Evolutionary conservation across 2,888 invertebrate species (phyloP), one percentile per base, ranked within the genome.

Genomic region (Melanchra persicariae): DNA sequence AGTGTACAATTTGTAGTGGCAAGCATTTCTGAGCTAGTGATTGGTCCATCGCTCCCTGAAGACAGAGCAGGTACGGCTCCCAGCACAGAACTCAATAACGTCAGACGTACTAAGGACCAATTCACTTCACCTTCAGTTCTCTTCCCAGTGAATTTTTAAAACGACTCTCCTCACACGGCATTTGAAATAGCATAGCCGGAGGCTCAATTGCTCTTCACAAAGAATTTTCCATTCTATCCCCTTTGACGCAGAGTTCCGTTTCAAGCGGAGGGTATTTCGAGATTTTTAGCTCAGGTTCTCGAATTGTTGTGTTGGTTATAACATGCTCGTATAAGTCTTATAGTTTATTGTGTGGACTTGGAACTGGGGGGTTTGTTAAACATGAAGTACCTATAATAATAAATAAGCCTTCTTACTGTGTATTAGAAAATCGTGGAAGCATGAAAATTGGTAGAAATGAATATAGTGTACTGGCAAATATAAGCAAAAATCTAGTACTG

Each of bases 101-200:
- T 61, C 63, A 2, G 74, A 82, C 74, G 58, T 64, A 69, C 79
- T 80, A 67, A 79, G 79, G 69, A 80, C 79, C 79, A 78, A 82
- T 80, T 70, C 79, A 69, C 79, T 74, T 78, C 79, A 78, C 68
- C 73, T 68, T 60, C 70, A 73, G 60, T 74, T 74, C 70, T 55
- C 61, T 63, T 71, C 34, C 45, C 64, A 71, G 64, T 83, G 83
- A 84, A 85, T 84, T 83, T 80, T 84, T 83, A 85, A 84, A 73
- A 66, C 71, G 68, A 58, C 74, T 69, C 58, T 52, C 51, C 72
- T 80, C 69, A 80, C 70, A 78, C 62, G 57, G 80, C 83, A 73
- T 80, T 80, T 70, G 70, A 70, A 74, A 81, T 73, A 71, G 79
- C 78, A 68, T 49, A 43, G 52, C 77, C 19, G 10, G 52, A 64